Conservation (phyloP, 2,888 invertebrate species). For the Ferrisia virgata region DNA sequence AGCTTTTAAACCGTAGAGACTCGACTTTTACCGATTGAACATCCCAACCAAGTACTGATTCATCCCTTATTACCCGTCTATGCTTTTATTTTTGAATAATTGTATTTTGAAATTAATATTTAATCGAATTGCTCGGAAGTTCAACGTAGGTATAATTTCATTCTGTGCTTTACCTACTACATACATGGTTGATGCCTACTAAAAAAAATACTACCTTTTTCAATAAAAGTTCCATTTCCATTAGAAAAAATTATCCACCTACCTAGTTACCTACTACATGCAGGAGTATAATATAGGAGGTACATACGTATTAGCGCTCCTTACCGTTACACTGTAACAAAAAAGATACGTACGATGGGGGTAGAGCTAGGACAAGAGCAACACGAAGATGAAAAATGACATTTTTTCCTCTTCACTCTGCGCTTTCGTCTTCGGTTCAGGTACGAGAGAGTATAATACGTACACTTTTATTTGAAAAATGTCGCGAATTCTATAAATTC, state of each 20-base stretch:
- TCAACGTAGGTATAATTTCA: neutral
- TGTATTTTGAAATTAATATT: no score
- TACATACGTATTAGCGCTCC: no score
- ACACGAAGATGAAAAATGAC: neutral
- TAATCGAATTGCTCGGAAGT: no score
- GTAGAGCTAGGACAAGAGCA: neutral
- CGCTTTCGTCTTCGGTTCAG: no score
- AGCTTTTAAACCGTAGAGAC: no score
- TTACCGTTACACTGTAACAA: neutral
- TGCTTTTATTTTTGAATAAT: no score
- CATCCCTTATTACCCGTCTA: no score
- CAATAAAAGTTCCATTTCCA: neutral
- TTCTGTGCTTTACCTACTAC: no score
- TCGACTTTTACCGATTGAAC: no score
- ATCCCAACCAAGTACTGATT: no score
- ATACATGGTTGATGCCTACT: neutral
- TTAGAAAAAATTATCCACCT: neutral
- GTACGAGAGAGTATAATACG: neutral
- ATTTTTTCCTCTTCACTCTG: neutral
- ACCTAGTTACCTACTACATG: neutral
- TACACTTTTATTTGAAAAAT: neutral
- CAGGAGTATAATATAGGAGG: neutral
- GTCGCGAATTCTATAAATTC: slow-evolving; percentile 10
- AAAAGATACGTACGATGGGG: neutral
- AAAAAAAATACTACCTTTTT: no score